These are phyloP conservation scores for Odontomachus brunneus DNA, from an alignment of 1,140 invertebrate genomes.

Conservation along the genomic window DNA sequence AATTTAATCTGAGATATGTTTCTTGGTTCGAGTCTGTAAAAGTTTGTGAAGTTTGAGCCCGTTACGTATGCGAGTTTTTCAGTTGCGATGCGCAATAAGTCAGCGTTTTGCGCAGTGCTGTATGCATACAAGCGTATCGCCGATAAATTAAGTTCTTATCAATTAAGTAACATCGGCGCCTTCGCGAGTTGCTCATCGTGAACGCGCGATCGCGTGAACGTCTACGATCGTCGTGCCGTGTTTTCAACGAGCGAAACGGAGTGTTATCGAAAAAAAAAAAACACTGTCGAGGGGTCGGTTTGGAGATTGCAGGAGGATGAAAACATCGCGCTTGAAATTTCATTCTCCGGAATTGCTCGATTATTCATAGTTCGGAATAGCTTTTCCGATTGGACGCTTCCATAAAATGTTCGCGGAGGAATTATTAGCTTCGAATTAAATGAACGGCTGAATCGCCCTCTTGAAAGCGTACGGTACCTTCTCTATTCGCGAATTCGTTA, in stretches of 20 bases:
- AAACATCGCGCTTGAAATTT: background rate
- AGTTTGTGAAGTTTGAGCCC: slow-evolving; percentile 15
- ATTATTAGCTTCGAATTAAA: background rate
- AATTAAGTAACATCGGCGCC: slow-evolving; percentile 31
- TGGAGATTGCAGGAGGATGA: background rate
- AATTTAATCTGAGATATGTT: slow-evolving; percentile 3
- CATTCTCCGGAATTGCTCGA: background rate
- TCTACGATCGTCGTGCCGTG: background rate
- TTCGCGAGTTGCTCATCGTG: background rate
- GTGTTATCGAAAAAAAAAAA: background rate
- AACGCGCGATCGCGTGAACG: background rate
- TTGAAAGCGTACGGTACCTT: background rate
- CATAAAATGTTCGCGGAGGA: background rate
- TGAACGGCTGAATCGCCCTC: slow-evolving; percentile 8
- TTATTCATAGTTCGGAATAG: background rate
- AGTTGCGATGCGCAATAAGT: background rate
- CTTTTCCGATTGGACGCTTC: background rate
- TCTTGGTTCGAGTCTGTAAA: background rate
- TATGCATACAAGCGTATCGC: slow-evolving; percentile 3
- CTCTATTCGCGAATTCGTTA: background rate
- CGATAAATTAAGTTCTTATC: slow-evolving; percentile 41
- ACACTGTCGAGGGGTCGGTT: background rate
- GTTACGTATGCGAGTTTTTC: background rate
- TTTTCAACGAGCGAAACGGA: background rate
- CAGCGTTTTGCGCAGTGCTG: slow-evolving; percentile 26